Evolutionary conservation across 1,140 invertebrate species (phyloP), one percentile per base, ranked within the genome.

Genomic region (Drosophila sulfurigaster): DNA sequence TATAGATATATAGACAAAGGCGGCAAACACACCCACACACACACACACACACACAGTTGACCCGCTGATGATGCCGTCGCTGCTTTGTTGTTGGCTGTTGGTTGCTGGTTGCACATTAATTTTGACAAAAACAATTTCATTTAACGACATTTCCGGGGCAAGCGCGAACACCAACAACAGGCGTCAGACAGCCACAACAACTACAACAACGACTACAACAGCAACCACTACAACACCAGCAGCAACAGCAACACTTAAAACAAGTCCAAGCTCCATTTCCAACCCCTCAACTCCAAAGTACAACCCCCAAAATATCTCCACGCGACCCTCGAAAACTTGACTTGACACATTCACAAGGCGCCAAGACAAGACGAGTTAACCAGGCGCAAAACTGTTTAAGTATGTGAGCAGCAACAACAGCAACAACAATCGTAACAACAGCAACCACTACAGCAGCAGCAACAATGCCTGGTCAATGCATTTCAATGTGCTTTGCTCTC

Each of bases 81-180:
- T 67, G 46, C 58, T 67, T 73, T 64, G 63, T 38, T 25, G 20
- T 25, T 25, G 20, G 20, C 20, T 25, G 20, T 25, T 25, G 20
- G 20, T 25, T 25, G 20, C 20, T 25, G 20, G 20, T 25, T 86
- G 60, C 69, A 81, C 82, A 85, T 85, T 86, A 86, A 85, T 87
- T 85, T 85, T 78, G 82, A 82, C 82, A 81, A 78, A 82, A 85
- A 87, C 82, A 79, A 85, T 85, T 82, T 86, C 66, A 87, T 85
- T 85, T 87, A 82, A 79, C 79, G 79, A 76, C 82, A 87, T 85
- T 85, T 79, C 79, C 82, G 82, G 82, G 35, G 8, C 35, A 38
- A 81, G 67, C 67, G 62, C 32, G 62, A 62, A 51, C 41, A 52
- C 13, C 10, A 10, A 25, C 16, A 20, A 20, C 13, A 15, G 25